Base-by-base conservation (phyloP, 2,113 vertebrate genomes). In the Coracopsis vasa region DNA sequence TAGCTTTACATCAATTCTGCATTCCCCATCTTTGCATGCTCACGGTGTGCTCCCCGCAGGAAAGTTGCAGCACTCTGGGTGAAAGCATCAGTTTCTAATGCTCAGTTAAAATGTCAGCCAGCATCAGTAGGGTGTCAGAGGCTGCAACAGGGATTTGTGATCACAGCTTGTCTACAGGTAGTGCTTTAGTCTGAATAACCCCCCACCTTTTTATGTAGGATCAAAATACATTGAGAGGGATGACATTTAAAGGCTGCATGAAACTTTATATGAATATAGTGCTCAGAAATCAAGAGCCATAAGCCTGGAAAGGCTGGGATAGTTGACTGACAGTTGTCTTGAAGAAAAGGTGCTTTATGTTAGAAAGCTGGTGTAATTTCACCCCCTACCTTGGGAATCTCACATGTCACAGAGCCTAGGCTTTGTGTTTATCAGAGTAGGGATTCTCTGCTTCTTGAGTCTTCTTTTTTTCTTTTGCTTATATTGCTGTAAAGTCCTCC, bases 51-150 rank as follows among this genome's bases (percentile, higher is more conserved):
- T 58, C 14, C 21, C 25, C 0, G 1, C 5, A 15, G 53, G 28
- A n/a, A 15, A 1, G 0, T 9, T 11, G 11, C 1, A 4, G 18
- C 61, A 7, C 6, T 5, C 29, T 2, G 0, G 7, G 27, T 5
- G 47, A 44, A 17, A 29, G 10, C 7, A 12, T 10, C 13, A 0
- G 31, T 80, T 70, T n/a, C 53, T 19, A 28, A n/a, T 0, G 7
- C 18, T 25, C 28, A 8, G 2, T 23, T 35, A 10, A 51, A 39
- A 29, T 4, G 1, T 13, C 61, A 29, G 16, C 42, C 20, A 5
- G 42, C 1, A 0, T 47, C 45, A 28, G 5, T 2, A 6, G 29
- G 9, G 11, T 33, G 17, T 17, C 14, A 9, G 44, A 8, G 48
- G 65, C 47, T 72, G 35, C 19, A 27, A 15, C 19, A 17, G 11